A percentile compares a stretch with the other conserved stretches of the same genome.
These are phyloP conservation scores for Potorous gilbertii DNA, from an alignment of 2,797 vertebrate genomes.

Conservation along the genomic window DNA sequence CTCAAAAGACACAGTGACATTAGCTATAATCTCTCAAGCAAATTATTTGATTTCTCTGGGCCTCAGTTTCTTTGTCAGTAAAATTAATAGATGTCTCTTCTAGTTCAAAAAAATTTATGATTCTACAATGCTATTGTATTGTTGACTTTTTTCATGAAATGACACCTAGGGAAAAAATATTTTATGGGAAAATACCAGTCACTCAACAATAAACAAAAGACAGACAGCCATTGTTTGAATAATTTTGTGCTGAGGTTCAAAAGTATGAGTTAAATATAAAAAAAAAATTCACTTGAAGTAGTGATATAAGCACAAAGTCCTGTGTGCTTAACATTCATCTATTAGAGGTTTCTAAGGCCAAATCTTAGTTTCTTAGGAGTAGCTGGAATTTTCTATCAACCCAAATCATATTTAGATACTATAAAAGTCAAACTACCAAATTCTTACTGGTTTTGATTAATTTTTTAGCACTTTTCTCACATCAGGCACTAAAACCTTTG, in stretches of 20 bases:
- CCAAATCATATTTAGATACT: slow-evolving; percentile 16
- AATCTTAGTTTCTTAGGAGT: not conserved
- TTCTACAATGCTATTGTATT: slow-evolving; percentile 12
- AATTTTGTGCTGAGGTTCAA: slow-evolving; percentile 37
- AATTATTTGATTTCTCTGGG: not conserved
- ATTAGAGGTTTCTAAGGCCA: not conserved
- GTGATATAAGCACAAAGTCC: not conserved
- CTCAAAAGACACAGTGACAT: not conserved
- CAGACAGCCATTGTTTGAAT: not conserved
- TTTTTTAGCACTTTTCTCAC: slow-evolving; percentile 7
- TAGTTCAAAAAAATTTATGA: not conserved
- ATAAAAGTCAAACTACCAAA: slow-evolving; percentile 27
- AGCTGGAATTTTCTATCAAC: slow-evolving; percentile 31
- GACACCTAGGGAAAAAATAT: slow-evolving; percentile 26
- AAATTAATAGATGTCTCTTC: slow-evolving; percentile 4
- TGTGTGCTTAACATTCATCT: not conserved
- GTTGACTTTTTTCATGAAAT: not conserved
- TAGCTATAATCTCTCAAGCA: not conserved
- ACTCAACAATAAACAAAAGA: slow-evolving; percentile 28
- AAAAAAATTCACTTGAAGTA: slow-evolving; percentile 24
- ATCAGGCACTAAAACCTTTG: slow-evolving; percentile 41
- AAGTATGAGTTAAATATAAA: not conserved
- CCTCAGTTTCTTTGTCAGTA: slow-evolving; percentile 28
- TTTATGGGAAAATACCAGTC: slow-evolving; percentile 20
- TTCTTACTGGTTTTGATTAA: slow-evolving; percentile 12